Percentiles rank a stretch among this genome's conserved stretches.
phyloP scores from a whole-genome alignment of 2,113 vertebrate genomes.

The Nanger granti region DNA sequence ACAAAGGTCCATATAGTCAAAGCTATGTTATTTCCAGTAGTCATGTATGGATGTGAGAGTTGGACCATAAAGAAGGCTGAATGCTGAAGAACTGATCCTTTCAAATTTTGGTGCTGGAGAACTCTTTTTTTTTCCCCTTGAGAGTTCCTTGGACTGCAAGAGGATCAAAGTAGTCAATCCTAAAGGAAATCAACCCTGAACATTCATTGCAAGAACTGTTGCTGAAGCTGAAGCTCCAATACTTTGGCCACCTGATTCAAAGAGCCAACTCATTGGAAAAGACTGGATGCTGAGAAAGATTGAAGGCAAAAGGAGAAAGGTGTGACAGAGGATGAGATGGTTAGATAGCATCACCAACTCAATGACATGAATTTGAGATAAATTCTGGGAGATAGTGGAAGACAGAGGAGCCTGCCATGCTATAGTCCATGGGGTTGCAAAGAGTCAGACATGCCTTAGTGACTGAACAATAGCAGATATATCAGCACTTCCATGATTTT shows the following conservation, averaged over 20 bases:
- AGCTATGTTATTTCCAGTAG: not conserved
- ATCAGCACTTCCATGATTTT: not conserved
- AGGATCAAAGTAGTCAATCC: not conserved
- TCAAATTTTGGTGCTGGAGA: not conserved
- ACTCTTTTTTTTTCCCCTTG: too few relatives aligned
- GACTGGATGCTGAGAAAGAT: not conserved
- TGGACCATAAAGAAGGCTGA: not conserved
- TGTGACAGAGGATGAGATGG: not conserved
- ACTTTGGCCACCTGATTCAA: not conserved
- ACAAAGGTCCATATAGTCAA: not conserved
- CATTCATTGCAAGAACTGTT: not conserved
- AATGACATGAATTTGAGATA: not conserved
- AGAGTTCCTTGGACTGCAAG: not conserved
- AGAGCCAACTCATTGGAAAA: not conserved
- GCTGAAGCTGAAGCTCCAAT: not conserved
- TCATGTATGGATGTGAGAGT: not conserved
- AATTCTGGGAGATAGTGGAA: not conserved
- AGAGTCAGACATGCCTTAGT: not conserved
- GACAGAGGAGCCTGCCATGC: not conserved
- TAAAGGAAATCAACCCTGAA: not conserved
- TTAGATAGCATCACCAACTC: not conserved
- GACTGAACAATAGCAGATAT: not conserved
- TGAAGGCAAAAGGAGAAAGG: not conserved
- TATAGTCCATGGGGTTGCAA: not conserved
- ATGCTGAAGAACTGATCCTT: not conserved